A percentile compares a stretch with the other conserved stretches of the same genome.
phyloP scores from a whole-genome alignment of 2,888 invertebrate species.

The Agonopterix arenella region DNA sequence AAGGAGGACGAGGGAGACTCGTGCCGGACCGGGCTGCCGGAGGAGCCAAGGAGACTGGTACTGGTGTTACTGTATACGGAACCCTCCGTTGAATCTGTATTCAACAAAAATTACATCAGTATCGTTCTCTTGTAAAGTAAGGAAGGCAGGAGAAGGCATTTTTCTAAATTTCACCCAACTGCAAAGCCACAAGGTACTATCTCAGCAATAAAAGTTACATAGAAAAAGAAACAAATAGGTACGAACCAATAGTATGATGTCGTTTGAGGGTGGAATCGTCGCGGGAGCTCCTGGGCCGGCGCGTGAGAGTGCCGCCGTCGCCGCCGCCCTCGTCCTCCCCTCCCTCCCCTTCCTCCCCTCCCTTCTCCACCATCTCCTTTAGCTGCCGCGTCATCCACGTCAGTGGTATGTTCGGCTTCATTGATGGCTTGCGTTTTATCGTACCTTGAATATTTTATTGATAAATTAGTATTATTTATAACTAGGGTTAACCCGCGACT shows the following conservation, averaged over 20 bases:
- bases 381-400: conserved; percentile 94
- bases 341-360: conserved; percentile 40
- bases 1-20: conserved; percentile 44
- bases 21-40: conserved; percentile 33
- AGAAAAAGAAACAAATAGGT: no score
- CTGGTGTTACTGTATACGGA: conserved; percentile 31
- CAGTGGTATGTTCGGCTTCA: conserved; percentile 93
- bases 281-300: conserved; percentile 64
- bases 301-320: conserved; percentile 70
- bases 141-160: no score
- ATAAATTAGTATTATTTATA: no score
- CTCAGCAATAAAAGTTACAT: no score
- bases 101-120: not conserved
- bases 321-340: conserved; percentile 50
- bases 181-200: no score
- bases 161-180: no score
- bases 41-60: conserved; percentile 25
- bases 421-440: conserved; percentile 94
- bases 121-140: no score
- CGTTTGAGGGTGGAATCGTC: conserved; percentile 63
- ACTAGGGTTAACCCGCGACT: no score
- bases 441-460: conserved; percentile 74
- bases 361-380: conserved; percentile 90
- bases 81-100: conserved; percentile 41
- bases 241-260: conserved; percentile 26